These are phyloP conservation scores for Pteronotus mesoamericanus DNA, from an alignment of 2,797 vertebrate genomes.

Conservation along the genomic window DNA sequence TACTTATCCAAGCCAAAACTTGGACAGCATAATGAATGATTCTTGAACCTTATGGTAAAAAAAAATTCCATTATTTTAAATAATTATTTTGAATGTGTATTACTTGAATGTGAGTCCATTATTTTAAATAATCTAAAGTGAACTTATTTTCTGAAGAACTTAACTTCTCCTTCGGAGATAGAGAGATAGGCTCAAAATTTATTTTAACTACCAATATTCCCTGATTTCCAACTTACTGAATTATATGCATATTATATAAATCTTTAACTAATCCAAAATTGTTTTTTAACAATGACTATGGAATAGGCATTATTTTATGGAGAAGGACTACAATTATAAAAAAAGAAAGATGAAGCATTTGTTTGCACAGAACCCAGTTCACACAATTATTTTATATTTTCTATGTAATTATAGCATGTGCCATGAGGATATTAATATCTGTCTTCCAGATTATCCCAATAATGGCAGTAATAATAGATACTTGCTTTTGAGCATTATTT, in stretches of 20 bases:
- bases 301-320: not conserved
- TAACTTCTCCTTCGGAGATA: not conserved
- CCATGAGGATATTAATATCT: not conserved
- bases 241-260: not conserved
- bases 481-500: not conserved
- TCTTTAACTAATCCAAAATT: conserved; percentile 10
- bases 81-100: no score
- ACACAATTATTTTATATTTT: not conserved
- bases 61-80: not conserved
- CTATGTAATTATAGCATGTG: not conserved
- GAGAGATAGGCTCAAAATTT: not conserved
- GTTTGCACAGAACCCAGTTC: not conserved
- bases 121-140: not conserved
- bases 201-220: not conserved
- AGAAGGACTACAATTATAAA: not conserved
- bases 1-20: not conserved
- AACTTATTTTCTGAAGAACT: not conserved
- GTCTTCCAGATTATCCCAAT: not conserved
- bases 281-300: not conserved
- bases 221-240: not conserved
- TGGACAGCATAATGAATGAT: not conserved
- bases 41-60: not conserved
- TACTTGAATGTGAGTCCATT: not conserved
- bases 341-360: not conserved
- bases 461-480: not conserved